phyloP scores from a whole-genome alignment of 2,888 invertebrate genomes.

The Neoaliturus tenellus region DNA sequence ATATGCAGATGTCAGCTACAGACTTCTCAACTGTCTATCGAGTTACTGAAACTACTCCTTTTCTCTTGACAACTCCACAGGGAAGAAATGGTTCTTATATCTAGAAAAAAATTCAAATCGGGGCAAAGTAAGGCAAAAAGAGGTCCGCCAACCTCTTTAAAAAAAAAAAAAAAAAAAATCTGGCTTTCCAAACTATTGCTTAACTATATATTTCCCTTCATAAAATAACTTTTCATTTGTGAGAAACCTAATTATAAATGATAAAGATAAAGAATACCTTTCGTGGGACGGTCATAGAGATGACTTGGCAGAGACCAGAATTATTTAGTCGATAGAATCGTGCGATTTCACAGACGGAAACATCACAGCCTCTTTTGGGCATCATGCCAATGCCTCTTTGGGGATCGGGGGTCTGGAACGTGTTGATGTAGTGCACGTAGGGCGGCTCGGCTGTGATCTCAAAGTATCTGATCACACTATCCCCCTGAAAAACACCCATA shows the following conservation, averaged over 20 bases:
- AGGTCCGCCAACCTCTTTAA: too few species aligned
- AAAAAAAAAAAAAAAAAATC: too few species aligned
- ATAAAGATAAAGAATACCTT: constrained; percentile 76
- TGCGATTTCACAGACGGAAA: constrained; percentile 94
- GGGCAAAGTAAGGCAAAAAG: too few species aligned
- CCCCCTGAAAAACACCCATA: constrained; percentile 84
- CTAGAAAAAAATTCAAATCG: too few species aligned
- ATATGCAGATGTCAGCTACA: too few species aligned
- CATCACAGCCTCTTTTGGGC: constrained; percentile 98
- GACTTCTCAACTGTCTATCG: too few species aligned
- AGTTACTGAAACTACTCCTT: too few species aligned
- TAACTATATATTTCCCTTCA: too few species aligned
- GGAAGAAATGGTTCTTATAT: too few species aligned
- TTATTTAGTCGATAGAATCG: constrained; percentile 98
- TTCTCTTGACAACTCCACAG: too few species aligned
- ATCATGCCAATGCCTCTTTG: constrained; percentile 98
- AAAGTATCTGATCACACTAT: constrained; percentile 97
- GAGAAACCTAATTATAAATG: not conserved
- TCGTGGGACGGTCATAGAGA: constrained; percentile 98
- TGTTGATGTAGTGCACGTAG: constrained; percentile 97
- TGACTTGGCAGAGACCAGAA: constrained; percentile 94
- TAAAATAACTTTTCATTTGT: too few species aligned
- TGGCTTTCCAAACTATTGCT: too few species aligned
- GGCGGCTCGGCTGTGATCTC: constrained; percentile 96
- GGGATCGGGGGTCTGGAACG: constrained; percentile 98